Percentiles rank a stretch among this genome's conserved stretches.
Evolutionary conservation across 1,140 invertebrate species (phyloP).

Genomic region (Zophobas morio): DNA sequence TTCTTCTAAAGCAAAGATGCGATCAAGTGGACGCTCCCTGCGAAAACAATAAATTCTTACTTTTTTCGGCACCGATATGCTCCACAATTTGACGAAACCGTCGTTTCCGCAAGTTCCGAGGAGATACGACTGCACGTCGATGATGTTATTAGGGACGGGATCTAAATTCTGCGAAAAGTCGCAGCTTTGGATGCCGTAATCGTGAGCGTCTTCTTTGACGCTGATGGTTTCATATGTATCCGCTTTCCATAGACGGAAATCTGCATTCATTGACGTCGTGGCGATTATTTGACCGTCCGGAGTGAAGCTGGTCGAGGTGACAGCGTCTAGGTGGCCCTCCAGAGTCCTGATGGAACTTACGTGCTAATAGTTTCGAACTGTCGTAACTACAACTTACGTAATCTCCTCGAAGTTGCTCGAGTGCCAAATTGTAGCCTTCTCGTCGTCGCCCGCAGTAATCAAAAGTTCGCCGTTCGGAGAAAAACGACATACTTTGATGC

Average conservation of each 20-base stretch:
- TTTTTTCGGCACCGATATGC: constrained; percentile 68
- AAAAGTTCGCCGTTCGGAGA: constrained; percentile 76
- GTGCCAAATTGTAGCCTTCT: constrained; percentile 79
- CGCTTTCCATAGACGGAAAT: constrained; percentile 75
- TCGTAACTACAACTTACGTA: constrained; percentile 51
- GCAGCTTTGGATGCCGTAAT: constrained; percentile 78
- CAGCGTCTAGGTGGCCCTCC: constrained; percentile 72
- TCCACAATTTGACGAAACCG: constrained; percentile 80
- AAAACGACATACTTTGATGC: constrained; percentile 74
- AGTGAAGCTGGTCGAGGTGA: constrained; percentile 76
- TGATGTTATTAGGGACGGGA: constrained; percentile 63
- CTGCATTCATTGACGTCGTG: constrained; percentile 77
- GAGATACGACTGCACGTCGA: constrained; percentile 69
- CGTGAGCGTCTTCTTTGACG: constrained; percentile 75
- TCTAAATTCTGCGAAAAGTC: constrained; percentile 74
- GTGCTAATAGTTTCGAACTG: not conserved
- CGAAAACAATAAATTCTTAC: not conserved
- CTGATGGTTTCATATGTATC: constrained; percentile 58
- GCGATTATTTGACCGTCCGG: constrained; percentile 77
- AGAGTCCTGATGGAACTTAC: constrained; percentile 67
- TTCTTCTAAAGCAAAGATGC: constrained; percentile 39
- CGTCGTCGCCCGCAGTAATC: constrained; percentile 82
- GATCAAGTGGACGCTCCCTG: not conserved
- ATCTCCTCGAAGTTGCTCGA: constrained; percentile 71
- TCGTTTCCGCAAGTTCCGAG: constrained; percentile 82